Evolutionary conservation across 2,888 invertebrate species (phyloP), one percentile per base, ranked within the genome.

Genomic region (Carterocephalus palaemon): DNA sequence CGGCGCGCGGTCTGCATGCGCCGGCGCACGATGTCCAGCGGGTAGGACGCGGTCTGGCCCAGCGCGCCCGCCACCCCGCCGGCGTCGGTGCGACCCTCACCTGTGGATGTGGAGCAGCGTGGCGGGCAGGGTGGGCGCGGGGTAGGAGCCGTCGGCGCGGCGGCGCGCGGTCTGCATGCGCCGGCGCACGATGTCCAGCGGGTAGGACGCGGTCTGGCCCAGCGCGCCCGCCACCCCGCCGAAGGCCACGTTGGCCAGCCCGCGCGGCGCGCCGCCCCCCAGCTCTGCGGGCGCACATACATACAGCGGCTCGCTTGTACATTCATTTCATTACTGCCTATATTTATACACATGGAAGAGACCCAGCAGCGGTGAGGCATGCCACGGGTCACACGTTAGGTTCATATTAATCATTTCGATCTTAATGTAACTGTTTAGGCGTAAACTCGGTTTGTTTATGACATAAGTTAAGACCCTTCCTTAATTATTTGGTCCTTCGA

Each of bases 161-260:
- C 85, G 70, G 1, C 81, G 74, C 54, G 86, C 84, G 29, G 92
- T 92, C 50, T 98, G 95, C 83, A 83, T 79, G 56, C 84, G 70
- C 0, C 85, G 78, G 7, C 95, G 84, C 39, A 97, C 93, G 62
- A 98, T 97, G 83, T 98, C 98, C 47, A 99, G 88, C 6, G 99
- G 99, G 88, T 99, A 99, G 51, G 97, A 97, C 15, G 95, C 92
- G 0, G 96, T 93, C 88, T 99, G 99, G 0, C 98, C 98, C 12
- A 97, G 88, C 61, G 96, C 91, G 16, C 99, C 99, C 19, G 99
- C 98, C 16, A 91, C 72, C 19, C 97, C 98, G 12, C 99, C 99
- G 76, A 94, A 96, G 47, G 88, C 69, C 67, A 98, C 81, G 58
- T 94, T 90, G 47, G 91, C 89, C 13, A 92, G 4, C 79, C 90